Base-by-base conservation (phyloP, 2,113 vertebrate genomes). In the Taxidea taxus region DNA sequence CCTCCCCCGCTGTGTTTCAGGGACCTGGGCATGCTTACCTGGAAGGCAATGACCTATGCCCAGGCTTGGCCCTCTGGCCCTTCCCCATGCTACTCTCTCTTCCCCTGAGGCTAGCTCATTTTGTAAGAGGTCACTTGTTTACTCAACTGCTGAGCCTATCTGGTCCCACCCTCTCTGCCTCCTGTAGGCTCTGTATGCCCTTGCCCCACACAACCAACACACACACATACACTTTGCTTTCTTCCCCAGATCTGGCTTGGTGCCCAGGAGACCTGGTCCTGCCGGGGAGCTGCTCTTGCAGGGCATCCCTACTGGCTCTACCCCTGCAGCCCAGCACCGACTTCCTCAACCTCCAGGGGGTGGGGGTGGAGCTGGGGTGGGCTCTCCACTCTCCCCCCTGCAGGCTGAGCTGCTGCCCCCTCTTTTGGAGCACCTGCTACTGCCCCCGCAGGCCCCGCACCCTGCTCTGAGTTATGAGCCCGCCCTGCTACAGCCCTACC, bases 391-490 rank as follows among this genome's bases (percentile, higher is more conserved):
- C 86, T 99, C 99, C 83, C 98, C 99, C 31, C 99, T 99, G 97
- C 97, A 99, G 97, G 99, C 97, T 47, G 92, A 97, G 54, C 90
- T 97, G 78, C 95, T 99, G 78, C 99, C 99, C 56, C 98, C 99
- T 42, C 99, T 99, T 98, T 92, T 99, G 98, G 99, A 99, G 96
- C 99, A 99, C 60, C 98, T 99, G 97, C 99, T 99, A 70, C 98
- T 99, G 81, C 34, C 97, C 29, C 99, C 99, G 1, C 98, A 98
- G 12, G 98, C 99, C 62, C 99, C 99, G 9, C 98, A 98, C 5
- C 98, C 99, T 44, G 98, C 99, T 64, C 98, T 99, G 74, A 97
- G 98, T 72, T 98, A 99, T 34, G 99, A 99, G 81, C 98, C 99
- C 25, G 97, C 99, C 49, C 98, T 99, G 39, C 97, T 99, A 94